Evolutionary conservation across 92 coral and sea anemone species (phyloP).

Genomic region (Nematostella vectensis): DNA sequence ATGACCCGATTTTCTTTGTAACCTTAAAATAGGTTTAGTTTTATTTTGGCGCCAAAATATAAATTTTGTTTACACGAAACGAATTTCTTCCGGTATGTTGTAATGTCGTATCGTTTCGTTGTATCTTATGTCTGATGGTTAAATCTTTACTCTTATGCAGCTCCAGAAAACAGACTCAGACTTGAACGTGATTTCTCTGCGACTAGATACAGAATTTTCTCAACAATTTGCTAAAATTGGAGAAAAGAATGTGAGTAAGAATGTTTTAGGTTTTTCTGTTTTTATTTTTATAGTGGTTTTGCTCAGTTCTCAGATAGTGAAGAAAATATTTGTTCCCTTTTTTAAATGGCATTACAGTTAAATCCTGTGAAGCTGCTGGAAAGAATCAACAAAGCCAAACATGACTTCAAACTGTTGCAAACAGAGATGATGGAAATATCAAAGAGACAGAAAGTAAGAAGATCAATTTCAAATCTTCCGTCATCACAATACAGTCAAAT

Average conservation of each 20-base stretch:
- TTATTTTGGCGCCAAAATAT: conserved; percentile 8
- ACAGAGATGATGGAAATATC: conserved; percentile 27
- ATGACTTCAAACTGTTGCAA: conserved; percentile 31
- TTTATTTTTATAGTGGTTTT: too few species aligned
- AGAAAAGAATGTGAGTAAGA: not conserved
- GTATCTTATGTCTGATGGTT: too few species aligned
- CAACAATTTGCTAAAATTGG: conserved; percentile 37
- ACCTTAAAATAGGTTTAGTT: too few species aligned
- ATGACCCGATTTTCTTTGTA: too few species aligned
- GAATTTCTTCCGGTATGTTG: not conserved
- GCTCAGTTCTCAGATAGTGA: too few species aligned
- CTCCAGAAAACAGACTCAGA: conserved; percentile 90
- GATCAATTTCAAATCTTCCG: too few species aligned
- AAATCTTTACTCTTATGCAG: conserved; percentile 14
- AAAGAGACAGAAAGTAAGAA: conserved; percentile 56
- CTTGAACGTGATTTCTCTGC: conserved; percentile 69
- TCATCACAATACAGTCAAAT: too few species aligned
- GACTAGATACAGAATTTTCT: conserved; percentile 73
- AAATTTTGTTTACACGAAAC: too few species aligned
- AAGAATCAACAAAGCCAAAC: conserved; percentile 63
- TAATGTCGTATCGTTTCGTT: too few species aligned
- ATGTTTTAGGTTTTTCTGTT: too few species aligned
- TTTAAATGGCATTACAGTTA: conserved; percentile 31
- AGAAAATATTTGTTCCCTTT: not conserved
- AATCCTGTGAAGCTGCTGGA: conserved; percentile 78